Conservation (phyloP, 2,888 invertebrate genomes). For the Agrotis clavis region DNA sequence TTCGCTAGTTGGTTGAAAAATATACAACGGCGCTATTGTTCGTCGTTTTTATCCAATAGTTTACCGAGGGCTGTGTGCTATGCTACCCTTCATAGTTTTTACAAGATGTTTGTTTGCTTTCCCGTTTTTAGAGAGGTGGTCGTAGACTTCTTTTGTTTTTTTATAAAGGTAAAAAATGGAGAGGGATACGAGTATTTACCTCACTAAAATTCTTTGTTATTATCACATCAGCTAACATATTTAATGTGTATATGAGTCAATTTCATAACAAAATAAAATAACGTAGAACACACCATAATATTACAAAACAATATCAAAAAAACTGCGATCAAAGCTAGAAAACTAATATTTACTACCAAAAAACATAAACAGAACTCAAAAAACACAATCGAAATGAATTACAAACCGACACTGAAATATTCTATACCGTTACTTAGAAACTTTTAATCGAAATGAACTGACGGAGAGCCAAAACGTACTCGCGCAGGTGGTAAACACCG, state of each 20-base stretch:
- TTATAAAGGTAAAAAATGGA: not conserved
- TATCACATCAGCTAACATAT: not conserved
- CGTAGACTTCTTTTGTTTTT: constrained; percentile 4
- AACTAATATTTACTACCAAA: not conserved
- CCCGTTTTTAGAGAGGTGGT: constrained; percentile 9
- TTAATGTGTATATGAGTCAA: no score
- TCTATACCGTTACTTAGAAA: constrained; percentile 72
- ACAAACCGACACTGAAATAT: constrained; percentile 55
- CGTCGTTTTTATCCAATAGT: constrained; percentile 55
- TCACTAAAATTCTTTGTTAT: not conserved
- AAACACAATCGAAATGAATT: constrained; percentile 62
- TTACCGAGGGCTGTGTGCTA: constrained; percentile 32
- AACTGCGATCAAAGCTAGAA: not conserved
- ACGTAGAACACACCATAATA: not conserved
- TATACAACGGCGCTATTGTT: constrained; percentile 62
- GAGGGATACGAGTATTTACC: no score
- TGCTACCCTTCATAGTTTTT: constrained; percentile 28
- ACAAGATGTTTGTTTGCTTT: constrained; percentile 43
- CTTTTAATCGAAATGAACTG: constrained; percentile 80
- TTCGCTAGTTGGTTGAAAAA: constrained; percentile 61
- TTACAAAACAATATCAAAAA: not conserved
- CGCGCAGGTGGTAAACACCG: constrained; percentile 67
- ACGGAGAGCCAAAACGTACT: constrained; percentile 62
- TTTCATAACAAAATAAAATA: not conserved
- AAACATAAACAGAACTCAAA: constrained; percentile 18